Percentiles rank a stretch among this genome's conserved stretches.
Evolutionary conservation across 2,797 vertebrate species (phyloP).

Genomic region (Labroides dimidiatus): DNA sequence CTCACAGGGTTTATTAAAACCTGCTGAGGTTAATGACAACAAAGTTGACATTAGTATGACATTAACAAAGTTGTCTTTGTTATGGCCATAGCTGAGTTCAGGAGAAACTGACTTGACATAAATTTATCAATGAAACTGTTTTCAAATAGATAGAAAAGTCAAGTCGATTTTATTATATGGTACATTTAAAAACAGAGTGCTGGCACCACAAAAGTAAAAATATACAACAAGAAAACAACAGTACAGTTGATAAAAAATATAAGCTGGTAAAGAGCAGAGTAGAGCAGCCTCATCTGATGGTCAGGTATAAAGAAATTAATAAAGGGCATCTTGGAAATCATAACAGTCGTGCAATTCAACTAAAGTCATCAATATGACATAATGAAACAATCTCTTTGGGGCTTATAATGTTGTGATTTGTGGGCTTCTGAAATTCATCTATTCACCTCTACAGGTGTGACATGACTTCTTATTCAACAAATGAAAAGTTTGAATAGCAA

Average conservation of each 20-base stretch:
- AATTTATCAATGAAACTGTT: too few species aligned
- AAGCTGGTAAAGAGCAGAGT: background rate
- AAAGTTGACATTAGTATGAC: background rate
- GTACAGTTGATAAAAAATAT: too few species aligned
- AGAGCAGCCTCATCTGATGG: background rate
- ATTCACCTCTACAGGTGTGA: background rate
- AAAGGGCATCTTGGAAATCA: background rate
- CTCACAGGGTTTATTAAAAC: slow-evolving; percentile 23
- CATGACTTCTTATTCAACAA: background rate
- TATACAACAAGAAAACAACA: too few species aligned
- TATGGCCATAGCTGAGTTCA: background rate
- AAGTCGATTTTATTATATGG: too few species aligned
- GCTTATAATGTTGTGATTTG: background rate
- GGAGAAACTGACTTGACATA: too few species aligned
- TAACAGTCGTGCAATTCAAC: background rate
- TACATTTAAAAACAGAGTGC: too few species aligned
- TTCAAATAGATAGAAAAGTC: too few species aligned
- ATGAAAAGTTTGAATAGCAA: background rate
- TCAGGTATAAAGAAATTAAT: too few species aligned
- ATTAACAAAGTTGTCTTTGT: background rate
- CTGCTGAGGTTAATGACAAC: background rate
- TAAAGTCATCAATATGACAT: background rate
- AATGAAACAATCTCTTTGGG: background rate
- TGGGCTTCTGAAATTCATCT: background rate
- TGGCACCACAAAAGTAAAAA: too few species aligned